Base-by-base conservation (phyloP, 2,797 vertebrate species). In the Pseudotriccus pelzelni region DNA sequence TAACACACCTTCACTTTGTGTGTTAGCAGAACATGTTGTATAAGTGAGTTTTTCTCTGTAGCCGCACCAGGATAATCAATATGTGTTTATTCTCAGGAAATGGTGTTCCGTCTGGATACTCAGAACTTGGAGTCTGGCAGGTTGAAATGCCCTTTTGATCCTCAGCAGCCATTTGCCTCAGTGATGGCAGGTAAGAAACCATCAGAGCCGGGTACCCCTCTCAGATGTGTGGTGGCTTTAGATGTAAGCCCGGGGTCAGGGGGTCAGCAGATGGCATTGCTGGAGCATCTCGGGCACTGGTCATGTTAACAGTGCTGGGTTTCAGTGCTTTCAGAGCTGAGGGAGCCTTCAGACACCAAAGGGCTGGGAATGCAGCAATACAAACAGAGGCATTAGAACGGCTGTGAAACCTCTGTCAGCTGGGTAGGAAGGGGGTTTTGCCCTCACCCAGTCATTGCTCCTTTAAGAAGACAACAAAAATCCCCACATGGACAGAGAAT, bases 91-190 rank as follows among this genome's bases (percentile, higher is more conserved):
- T 90, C 73, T 84, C 97, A 99, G 99, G 99, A 99, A 83, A 97
- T 97, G 2, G 90, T 96, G 24, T 99, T 99, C 97, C 98, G 98
- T 39, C 97, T 99, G 94, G 98, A 99, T 91, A 93, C 97, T 69
- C 95, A 98, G 75, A 98, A 97, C 85, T 87, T 98, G 93, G 99
- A 99, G 97, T 99, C 99, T n/a, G 99, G 99, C 76, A 98, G 99
- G 90, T 96, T 99, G 96, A 99, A 99, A 95, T 99, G 99, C 94
- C 99, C 99, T 25, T 99, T 99, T 32, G 99, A 99, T 97, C 99
- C 99, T 23, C 97, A 98, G 85, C 99, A 99, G 94, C 98, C 99
- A 0, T 99, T 99, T 95, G 98, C 99, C 87, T 99, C 99, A 22
- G 98, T 99, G 89, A 99, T 99, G 97, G 98, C 99, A 98, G 99